Evolutionary conservation across 2,797 vertebrate genomes (phyloP), one percentile per base, ranked within the genome.

Genomic region (Clarias pachynema): DNA sequence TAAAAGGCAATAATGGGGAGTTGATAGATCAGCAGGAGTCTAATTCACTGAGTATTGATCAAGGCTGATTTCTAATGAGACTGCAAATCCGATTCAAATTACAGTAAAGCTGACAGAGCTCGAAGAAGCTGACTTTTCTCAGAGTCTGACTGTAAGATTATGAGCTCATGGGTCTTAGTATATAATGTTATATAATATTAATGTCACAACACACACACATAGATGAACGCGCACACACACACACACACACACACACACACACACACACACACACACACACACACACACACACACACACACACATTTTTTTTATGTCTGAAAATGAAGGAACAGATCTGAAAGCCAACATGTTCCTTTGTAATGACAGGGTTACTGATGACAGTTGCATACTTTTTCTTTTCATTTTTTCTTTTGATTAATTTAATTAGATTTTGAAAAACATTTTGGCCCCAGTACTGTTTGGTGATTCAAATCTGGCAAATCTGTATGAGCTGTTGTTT

Each of bases 21-120:
- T 97, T 97, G 97, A 98, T 98, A 96, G 97, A 98, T 98, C 97
- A 97, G 96, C 91, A 94, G 95, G 96, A 97, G 96, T 97, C 96
- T 97, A 97, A 98, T 97, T 97, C 96, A 97, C 96, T 97, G 95
- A 93, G 82, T 97, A 98, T 98, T 95, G 97, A 98, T 98, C 94
- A 90, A 88, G 85, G 59, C 93, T 91, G 94, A 96, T 96, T 96
- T 95, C 96, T 98, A 97, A 97, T 97, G 96, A 95, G 96, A 96
- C 92, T 86, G 94, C 94, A 95, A 95, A 96, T 94, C 95, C 94
- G 95, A 96, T 97, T 96, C 94, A 95, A 96, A 96, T 97, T 96
- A 97, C 96, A 96, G 96, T 89, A 96, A 26, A 96, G 94, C 95
- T 91, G 93, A 94, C 96, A 94, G 94, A 93, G 93, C 93, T 95